Evolutionary conservation across 2,888 invertebrate genomes (phyloP).

Genomic region (Pediacus dermestoides): DNA sequence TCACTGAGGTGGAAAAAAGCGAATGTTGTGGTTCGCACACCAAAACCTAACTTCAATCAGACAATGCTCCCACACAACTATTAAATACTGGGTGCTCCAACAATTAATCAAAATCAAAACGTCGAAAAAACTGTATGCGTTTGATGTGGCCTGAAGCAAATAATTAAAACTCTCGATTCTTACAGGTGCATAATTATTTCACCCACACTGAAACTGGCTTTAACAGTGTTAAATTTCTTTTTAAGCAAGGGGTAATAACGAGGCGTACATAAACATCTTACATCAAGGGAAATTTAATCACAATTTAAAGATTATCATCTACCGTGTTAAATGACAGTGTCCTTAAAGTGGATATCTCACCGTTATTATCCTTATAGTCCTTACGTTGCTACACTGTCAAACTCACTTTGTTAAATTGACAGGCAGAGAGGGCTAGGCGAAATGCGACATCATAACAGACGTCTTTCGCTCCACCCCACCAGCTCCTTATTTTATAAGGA

Average conservation of each 20-base stretch:
- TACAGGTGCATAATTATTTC: no score
- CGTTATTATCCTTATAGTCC: slow-evolving; percentile 22
- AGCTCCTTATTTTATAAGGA: slow-evolving; percentile 16
- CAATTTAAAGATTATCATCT: slow-evolving; percentile 21
- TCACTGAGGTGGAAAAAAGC: slow-evolving; percentile 13
- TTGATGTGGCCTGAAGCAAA: no score
- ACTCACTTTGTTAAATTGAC: slow-evolving; percentile 27
- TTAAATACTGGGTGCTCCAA: no score
- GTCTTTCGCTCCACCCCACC: slow-evolving; percentile 4
- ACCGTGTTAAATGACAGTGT: slow-evolving; percentile 20
- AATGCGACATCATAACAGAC: slow-evolving; percentile 20
- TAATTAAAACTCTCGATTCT: no score
- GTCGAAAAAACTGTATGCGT: no score
- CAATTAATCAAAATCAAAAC: no score
- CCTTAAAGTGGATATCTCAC: slow-evolving; percentile 23
- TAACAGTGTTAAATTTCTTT: no score
- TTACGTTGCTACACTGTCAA: slow-evolving; percentile 23
- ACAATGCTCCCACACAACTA: no score
- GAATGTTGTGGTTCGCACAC: slow-evolving; percentile 12
- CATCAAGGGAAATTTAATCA: no score
- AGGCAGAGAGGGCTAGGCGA: slow-evolving; percentile 19
- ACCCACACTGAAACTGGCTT: no score
- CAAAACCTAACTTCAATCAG: slow-evolving; percentile 14
- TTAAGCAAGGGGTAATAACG: no score
- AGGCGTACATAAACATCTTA: no score